These are phyloP conservation scores for Coreius guichenoti DNA, from an alignment of 2,797 vertebrate species.

Conservation along the genomic window DNA sequence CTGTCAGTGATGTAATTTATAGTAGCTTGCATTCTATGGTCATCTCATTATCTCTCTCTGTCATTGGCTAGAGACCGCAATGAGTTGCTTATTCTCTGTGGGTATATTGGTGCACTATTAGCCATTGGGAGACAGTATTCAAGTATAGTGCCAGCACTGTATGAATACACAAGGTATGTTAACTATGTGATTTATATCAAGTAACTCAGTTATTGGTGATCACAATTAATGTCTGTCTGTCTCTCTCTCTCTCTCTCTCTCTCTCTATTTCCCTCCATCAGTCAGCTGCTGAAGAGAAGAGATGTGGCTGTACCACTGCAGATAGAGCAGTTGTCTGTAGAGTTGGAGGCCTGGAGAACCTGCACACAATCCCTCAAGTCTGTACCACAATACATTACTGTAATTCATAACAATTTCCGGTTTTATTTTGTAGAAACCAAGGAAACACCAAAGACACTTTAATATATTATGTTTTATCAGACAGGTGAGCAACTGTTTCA, in stretches of 20 bases:
- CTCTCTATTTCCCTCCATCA: constrained; percentile 63
- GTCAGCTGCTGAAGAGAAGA: constrained; percentile 93
- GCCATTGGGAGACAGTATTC: constrained; percentile 89
- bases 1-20: neutral
- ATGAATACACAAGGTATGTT: constrained; percentile 93
- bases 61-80: constrained; percentile 82
- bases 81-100: constrained; percentile 91
- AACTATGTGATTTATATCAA: neutral
- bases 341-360: constrained; percentile 91
- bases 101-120: constrained; percentile 88
- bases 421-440: too few species aligned
- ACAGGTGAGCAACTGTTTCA: too few species aligned
- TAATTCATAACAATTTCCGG: neutral
- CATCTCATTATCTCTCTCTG: neutral
- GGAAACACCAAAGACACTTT: too few species aligned
- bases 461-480: too few species aligned
- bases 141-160: constrained; percentile 92
- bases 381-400: neutral
- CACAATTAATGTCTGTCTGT: neutral
- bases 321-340: constrained; percentile 89
- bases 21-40: neutral
- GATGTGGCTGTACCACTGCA: constrained; percentile 90
- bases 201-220: neutral
- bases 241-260: constrained; percentile 19
- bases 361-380: constrained; percentile 75